Evolutionary conservation across 2,888 invertebrate genomes (phyloP), one percentile per base, ranked within the genome.

Genomic region (Lepetodrilus schrolli): DNA sequence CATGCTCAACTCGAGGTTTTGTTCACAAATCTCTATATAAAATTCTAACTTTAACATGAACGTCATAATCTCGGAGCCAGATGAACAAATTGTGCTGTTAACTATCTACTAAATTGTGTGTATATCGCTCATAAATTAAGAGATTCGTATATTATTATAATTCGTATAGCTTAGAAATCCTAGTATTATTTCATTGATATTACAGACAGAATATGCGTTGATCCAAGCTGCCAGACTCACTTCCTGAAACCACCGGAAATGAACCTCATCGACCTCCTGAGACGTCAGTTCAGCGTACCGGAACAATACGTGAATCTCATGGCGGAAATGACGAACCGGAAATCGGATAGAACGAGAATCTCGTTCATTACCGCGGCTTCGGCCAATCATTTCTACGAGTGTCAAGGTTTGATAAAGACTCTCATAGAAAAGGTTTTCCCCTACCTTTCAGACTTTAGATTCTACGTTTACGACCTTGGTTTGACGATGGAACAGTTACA

Each of bases 311-410:
- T 30, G 58, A 26, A 34, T 8, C 3, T 58, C 34, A 58, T 58
- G n/a, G 30, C 26, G 26, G 17, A 23, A 7, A 58, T 58, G 58
- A 17, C 30, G 21, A 5, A 58, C 30, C 58, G 30, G 1, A 13
- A 17, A 26, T n/a, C n/a, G n/a, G 58, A 58, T n/a, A 30, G 30
- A 26, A 58, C 58, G n/a, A 8, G n/a, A 4, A 58, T 58, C 10
- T 30, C 34, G 10, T 58, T 58, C n/a, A 34, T 58, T 0, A 58
- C 58, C 8, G 58, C 58, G 5, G 26, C 30, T n/a, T 58, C 58
- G 2, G 58, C 30, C n/a, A 58, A 58, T 17, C 58, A 58, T 13
- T 58, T 26, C 21, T 58, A 58, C 30, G 58, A 58, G 58, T 58
- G 58, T 17, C 58, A 58, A 13, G 58, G n/a, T 30, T 30, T 58